Evolutionary conservation across 1,140 invertebrate species (phyloP).

Genomic region (Scaptomyza pallida): DNA sequence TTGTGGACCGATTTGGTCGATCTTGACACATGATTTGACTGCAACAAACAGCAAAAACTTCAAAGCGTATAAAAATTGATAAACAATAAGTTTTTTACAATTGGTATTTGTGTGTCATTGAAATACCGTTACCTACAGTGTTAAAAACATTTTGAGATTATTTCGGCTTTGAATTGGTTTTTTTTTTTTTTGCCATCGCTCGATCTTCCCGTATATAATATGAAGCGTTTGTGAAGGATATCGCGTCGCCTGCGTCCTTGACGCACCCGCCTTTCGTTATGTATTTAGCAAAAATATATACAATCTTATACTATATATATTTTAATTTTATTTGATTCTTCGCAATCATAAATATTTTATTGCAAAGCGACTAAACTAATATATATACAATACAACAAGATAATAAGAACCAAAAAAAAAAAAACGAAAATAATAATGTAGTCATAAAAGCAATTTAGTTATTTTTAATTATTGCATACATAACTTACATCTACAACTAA

Average conservation of each 20-base stretch:
- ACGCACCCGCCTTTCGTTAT: conserved; percentile 46
- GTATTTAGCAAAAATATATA: conserved; percentile 41
- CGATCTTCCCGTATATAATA: conserved; percentile 20
- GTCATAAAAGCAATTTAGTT: conserved; percentile 69
- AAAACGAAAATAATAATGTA: conserved; percentile 37
- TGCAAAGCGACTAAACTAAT: conserved; percentile 35
- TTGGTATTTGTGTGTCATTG: no score
- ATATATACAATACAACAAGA: conserved; percentile 39
- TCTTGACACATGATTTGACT: no score
- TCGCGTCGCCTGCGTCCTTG: conserved; percentile 23
- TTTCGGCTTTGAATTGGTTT: background rate
- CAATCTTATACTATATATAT: no score
- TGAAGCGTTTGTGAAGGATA: conserved; percentile 40
- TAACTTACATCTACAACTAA: conserved; percentile 46
- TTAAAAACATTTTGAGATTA: no score
- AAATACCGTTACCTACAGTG: no score
- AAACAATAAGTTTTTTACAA: no score
- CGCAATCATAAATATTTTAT: conserved; percentile 28
- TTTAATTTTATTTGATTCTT: conserved; percentile 35
- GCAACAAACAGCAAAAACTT: no score
- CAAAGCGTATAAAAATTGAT: no score
- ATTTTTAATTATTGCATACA: conserved; percentile 70
- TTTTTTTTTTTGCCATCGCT: conserved; percentile 2
- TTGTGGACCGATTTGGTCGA: no score
- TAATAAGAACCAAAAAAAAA: background rate